Evolutionary conservation across 2,113 vertebrate genomes (phyloP).

Genomic region (Oceanites oceanicus): DNA sequence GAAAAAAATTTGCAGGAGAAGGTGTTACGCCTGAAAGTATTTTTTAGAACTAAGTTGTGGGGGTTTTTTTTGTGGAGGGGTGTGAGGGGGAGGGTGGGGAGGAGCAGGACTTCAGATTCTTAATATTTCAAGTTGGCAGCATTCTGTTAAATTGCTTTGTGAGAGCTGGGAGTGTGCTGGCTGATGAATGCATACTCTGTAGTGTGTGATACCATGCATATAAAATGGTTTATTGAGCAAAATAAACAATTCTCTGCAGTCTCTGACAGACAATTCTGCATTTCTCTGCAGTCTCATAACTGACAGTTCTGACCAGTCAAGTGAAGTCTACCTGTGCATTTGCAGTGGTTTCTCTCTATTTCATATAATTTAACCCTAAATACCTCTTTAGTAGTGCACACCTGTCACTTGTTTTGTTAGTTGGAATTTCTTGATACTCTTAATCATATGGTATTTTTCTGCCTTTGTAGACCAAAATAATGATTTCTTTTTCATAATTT

Average conservation of each 20-base stretch:
- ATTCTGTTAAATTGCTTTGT: constrained; percentile 22
- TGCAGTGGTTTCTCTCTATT: not conserved
- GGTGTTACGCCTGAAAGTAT: not conserved
- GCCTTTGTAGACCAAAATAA: not conserved
- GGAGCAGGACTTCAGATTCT: not conserved
- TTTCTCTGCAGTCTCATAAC: constrained; percentile 5
- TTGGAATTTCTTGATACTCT: not conserved
- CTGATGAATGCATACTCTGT: constrained; percentile 28
- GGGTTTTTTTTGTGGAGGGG: not conserved
- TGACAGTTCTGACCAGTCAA: not conserved
- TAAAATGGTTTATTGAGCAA: constrained; percentile 54
- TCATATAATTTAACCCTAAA: not conserved
- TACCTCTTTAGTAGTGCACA: not conserved
- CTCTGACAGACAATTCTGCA: not conserved
- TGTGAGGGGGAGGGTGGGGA: not conserved
- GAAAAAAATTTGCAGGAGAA: not conserved
- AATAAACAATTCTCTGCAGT: constrained; percentile 46
- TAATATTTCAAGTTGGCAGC: constrained; percentile 22
- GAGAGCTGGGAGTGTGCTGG: not conserved
- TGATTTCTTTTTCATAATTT: not conserved
- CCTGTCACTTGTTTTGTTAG: not conserved
- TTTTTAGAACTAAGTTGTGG: not conserved
- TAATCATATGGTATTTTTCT: not conserved
- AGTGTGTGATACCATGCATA: constrained; percentile 40
- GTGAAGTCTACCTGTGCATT: not conserved